Percentiles rank a stretch among this genome's conserved stretches.
phyloP scores from a whole-genome alignment of 2,113 vertebrate genomes.

The Seriola quinqueradiata region DNA sequence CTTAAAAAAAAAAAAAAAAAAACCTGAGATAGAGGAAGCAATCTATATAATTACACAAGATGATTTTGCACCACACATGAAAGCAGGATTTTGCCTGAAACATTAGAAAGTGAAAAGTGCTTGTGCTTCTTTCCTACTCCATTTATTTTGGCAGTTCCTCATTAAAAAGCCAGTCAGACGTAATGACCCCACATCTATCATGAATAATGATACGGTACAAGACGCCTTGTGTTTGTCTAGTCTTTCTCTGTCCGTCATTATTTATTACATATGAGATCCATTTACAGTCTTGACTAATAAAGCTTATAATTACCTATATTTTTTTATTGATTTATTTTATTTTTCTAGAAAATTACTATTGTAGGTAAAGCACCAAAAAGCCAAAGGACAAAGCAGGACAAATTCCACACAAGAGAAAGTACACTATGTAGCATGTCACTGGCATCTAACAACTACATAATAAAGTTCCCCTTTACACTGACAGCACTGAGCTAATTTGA shows the following conservation, averaged over 20 bases:
- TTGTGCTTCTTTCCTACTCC: background rate
- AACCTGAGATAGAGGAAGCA: background rate
- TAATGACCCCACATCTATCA: background rate
- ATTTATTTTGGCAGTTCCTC: background rate
- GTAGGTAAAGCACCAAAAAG: too few species aligned
- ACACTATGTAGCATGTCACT: background rate
- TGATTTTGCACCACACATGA: background rate
- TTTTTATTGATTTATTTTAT: too few species aligned
- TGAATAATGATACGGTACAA: background rate
- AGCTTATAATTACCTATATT: too few species aligned
- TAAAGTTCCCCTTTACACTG: conserved; percentile 20
- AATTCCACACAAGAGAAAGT: background rate
- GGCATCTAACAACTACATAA: conserved; percentile 27
- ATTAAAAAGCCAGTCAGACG: background rate
- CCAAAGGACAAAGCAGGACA: background rate
- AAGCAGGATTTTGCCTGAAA: background rate
- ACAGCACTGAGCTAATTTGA: conserved; percentile 54
- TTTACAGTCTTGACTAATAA: background rate
- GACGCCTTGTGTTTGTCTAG: too few species aligned
- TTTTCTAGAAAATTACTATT: too few species aligned
- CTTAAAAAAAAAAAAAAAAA: background rate
- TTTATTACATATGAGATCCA: background rate
- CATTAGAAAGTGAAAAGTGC: background rate
- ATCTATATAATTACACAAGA: background rate
- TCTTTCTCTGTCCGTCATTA: background rate